Conservation (phyloP, 2,113 vertebrate species). For the Sterna hirundo region DNA sequence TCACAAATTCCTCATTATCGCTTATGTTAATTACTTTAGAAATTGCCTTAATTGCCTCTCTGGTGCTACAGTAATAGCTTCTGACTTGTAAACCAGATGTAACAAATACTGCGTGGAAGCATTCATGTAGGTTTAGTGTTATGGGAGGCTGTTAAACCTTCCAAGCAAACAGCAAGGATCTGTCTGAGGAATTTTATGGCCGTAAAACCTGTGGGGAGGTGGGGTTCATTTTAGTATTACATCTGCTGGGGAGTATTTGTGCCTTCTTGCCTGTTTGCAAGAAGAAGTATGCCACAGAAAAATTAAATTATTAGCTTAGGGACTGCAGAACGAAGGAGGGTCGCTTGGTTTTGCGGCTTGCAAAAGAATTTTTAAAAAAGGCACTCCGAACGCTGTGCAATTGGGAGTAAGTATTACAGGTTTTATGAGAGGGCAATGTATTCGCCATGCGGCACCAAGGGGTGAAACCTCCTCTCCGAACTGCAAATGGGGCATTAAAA, state of each 20-base stretch:
- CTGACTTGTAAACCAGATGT: slow-evolving; percentile 41
- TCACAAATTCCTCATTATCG: slow-evolving; percentile 63
- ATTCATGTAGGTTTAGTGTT: neutral
- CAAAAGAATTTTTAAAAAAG: neutral
- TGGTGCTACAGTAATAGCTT: slow-evolving; percentile 22
- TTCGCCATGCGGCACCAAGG: neutral
- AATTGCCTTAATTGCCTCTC: slow-evolving; percentile 69
- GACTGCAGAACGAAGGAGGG: neutral
- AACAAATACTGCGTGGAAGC: neutral
- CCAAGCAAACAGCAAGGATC: neutral
- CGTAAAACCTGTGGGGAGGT: neutral
- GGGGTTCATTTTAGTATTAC: neutral
- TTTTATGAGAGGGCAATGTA: neutral
- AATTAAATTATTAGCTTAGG: neutral
- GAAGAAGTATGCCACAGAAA: neutral
- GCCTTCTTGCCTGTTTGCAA: neutral
- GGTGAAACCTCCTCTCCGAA: neutral
- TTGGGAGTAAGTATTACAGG: neutral
- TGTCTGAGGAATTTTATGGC: neutral
- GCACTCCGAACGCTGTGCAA: neutral
- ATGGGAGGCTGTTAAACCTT: neutral
- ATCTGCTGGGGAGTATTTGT: neutral
- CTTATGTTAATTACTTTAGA: slow-evolving; percentile 65
- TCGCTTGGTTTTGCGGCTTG: neutral
- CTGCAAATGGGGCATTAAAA: neutral